Evolutionary conservation across 2,113 vertebrate genomes (phyloP), one percentile per base, ranked within the genome.

Genomic region (Uria aalge): DNA sequence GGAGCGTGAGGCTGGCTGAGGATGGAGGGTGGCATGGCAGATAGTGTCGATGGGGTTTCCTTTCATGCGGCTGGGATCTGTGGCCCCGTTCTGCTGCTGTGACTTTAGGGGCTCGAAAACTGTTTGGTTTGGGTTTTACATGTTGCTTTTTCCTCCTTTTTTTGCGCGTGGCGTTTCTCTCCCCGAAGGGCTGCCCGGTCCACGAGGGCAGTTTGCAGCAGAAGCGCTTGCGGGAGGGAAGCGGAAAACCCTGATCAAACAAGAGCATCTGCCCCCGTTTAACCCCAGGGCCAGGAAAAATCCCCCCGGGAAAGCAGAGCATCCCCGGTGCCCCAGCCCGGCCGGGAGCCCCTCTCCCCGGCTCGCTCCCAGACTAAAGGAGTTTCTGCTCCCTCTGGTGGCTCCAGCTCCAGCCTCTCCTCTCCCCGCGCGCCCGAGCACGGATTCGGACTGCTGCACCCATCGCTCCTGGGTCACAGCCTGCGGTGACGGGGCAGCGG

Each of bases 301-400:
- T 47, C 48, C 78, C 43, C 30, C 4, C 0, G 2, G 53, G 53
- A 75, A 81, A 52, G 7, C 80, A 43, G 45, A 88, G 60, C 56
- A 71, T 47, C 24, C 20, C 32, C 3, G 2, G 45, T 17, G 27
- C 45, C 20, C 55, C 76, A 75, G 36, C 19, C 8, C 4, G 0
- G 2, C 12, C 17, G 21, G 69, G 38, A 57, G 40, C 78, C 64
- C 32, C 52, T 77, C 34, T 77, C n/a, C 32, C 26, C 10, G 2
- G 3, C 81, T 43, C 17, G 0, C 52, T 90, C 45, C 56, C 47
- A 27, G 29, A 50, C 67, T 50, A 55, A 56, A 95, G 94, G 96
- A 96, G 87, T 94, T 91, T 91, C 93, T 97, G 91, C 96, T 94
- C 97, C 97, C 96, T 95, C 97, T 97, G 67, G 84, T 95, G 97